phyloP scores from a whole-genome alignment of 2,113 vertebrate species.

The Tychaedon coryphoeus region DNA sequence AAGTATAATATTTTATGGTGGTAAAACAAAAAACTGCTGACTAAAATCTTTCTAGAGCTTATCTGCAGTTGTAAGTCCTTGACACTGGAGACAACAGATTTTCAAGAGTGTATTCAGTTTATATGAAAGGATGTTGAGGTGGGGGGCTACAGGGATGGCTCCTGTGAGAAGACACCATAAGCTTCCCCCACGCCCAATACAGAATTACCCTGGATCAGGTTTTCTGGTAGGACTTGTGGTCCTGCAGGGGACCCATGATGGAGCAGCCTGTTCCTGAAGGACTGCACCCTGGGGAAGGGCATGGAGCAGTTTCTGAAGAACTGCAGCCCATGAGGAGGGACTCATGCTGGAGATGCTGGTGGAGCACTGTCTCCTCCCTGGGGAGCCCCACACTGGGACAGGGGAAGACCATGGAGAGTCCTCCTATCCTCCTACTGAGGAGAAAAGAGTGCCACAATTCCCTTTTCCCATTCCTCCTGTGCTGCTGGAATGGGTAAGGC shows the following conservation, averaged over 20 bases:
- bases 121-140: background rate
- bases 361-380: background rate
- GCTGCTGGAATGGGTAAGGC: too few relatives aligned
- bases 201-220: background rate
- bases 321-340: background rate
- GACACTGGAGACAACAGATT: background rate
- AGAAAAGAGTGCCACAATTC: background rate
- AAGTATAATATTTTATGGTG: background rate
- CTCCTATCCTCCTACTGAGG: too few relatives aligned
- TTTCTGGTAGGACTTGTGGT: background rate
- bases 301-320: background rate
- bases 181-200: rapidly evolving
- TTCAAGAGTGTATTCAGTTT: background rate
- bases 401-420: background rate
- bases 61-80: background rate
- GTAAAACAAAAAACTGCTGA: background rate
- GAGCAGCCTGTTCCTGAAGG: background rate
- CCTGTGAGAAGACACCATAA: background rate
- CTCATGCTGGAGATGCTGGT: background rate
- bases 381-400: background rate
- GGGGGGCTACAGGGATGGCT: background rate
- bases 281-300: background rate
- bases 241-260: rapidly evolving
- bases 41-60: background rate
- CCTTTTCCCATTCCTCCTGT: rapidly evolving